phyloP scores from a whole-genome alignment of 2,888 invertebrate species.

The Laothoe populi region DNA sequence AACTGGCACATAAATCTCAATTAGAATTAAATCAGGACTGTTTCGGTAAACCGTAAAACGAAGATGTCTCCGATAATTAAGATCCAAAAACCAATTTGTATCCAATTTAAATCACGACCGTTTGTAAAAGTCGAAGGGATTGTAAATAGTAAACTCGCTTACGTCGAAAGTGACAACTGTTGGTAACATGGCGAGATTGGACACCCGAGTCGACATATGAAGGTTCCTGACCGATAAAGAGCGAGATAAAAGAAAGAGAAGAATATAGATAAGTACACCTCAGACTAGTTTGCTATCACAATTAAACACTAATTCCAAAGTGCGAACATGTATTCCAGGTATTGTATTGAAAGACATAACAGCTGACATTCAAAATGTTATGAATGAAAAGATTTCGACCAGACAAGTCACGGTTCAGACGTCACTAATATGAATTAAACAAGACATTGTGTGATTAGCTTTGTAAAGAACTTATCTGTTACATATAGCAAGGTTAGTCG shows the following conservation, averaged over 20 bases:
- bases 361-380: background rate
- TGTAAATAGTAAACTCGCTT: too few relatives aligned
- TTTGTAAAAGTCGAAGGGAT: too few relatives aligned
- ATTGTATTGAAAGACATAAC: background rate
- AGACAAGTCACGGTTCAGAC: slow-evolving; percentile 27
- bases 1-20: background rate
- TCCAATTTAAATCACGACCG: background rate
- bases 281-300: too few relatives aligned
- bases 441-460: slow-evolving; percentile 35
- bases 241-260: too few relatives aligned
- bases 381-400: slow-evolving; percentile 1
- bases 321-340: too few relatives aligned
- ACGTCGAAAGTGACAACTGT: too few relatives aligned
- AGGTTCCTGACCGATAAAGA: too few relatives aligned
- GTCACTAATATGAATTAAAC: slow-evolving; percentile 40
- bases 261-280: too few relatives aligned
- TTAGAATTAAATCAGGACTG: background rate
- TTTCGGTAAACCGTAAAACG: background rate
- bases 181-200: too few relatives aligned
- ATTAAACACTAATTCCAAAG: too few relatives aligned
- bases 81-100: slow-evolving; percentile 3
- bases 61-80: background rate
- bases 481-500: background rate
- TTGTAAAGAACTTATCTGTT: slow-evolving; percentile 21
- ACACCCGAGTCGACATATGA: too few relatives aligned